These are phyloP conservation scores for Gasteruption jaculator DNA, from an alignment of 2,888 invertebrate species.

Conservation along the genomic window DNA sequence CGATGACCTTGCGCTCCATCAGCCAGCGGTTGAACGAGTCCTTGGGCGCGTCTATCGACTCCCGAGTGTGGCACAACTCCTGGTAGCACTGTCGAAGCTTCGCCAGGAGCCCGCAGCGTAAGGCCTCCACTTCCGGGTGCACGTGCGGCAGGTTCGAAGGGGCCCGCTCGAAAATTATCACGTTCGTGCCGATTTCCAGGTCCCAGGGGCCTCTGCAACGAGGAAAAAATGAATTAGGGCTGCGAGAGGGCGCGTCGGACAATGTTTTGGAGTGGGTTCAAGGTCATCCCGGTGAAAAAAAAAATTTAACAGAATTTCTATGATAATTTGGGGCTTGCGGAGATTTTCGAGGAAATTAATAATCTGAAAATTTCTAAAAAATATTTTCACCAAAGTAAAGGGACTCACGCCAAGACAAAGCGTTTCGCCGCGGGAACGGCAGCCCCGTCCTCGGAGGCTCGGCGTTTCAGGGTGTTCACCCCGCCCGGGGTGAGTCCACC, in stretches of 20 bases:
- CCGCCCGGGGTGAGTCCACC: slow-evolving; percentile 52
- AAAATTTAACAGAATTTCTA: slow-evolving; percentile 7
- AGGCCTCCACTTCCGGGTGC: slow-evolving; percentile 90
- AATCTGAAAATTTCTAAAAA: not conserved
- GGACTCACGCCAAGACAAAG: slow-evolving; percentile 69
- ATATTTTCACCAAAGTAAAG: not conserved
- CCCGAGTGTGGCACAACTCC: slow-evolving; percentile 88
- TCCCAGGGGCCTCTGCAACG: slow-evolving; percentile 85
- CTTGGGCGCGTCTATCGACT: slow-evolving; percentile 90
- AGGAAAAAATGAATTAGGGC: too few species aligned
- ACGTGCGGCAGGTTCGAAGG: slow-evolving; percentile 85
- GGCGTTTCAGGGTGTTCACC: slow-evolving; percentile 66
- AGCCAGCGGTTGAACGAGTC: slow-evolving; percentile 97
- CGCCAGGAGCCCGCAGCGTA: slow-evolving; percentile 74
- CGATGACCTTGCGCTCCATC: slow-evolving; percentile 85
- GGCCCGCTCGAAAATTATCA: slow-evolving; percentile 81
- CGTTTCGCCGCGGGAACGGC: slow-evolving; percentile 77
- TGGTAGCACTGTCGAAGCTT: slow-evolving; percentile 90
- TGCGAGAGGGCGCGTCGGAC: too few species aligned
- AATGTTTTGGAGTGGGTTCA: too few species aligned
- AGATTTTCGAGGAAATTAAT: not conserved
- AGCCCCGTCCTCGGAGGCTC: slow-evolving; percentile 72
- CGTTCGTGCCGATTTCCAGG: slow-evolving; percentile 88
- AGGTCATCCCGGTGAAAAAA: too few species aligned
- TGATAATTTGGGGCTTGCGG: too few species aligned